Conservation (phyloP, 2,113 vertebrate genomes). For the Deroptyus accipitrinus region DNA sequence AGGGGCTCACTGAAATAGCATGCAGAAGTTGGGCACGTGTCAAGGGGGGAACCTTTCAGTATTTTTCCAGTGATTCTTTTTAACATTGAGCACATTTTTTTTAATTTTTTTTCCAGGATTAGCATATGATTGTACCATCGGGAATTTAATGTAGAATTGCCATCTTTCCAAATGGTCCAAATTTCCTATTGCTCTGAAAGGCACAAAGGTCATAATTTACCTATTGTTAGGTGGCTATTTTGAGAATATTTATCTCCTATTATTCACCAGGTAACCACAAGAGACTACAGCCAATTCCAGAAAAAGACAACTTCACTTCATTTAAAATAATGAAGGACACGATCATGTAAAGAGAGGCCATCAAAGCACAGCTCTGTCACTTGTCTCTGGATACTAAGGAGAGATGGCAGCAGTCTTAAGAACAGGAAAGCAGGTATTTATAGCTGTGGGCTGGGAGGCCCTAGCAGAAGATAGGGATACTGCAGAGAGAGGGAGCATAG, state of each 20-base stretch:
- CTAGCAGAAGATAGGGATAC: neutral
- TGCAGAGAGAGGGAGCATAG: neutral
- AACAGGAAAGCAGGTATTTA: neutral
- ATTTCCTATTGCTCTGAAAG: neutral
- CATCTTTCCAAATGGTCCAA: neutral
- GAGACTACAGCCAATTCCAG: neutral
- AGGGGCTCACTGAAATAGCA: neutral
- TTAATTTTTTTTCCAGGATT: neutral
- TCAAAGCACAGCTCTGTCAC: neutral
- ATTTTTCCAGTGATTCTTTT: neutral
- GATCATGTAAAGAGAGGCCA: neutral
- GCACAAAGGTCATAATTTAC: neutral
- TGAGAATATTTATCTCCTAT: neutral
- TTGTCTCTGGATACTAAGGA: neutral
- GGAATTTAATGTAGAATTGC: neutral
- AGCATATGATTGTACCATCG: neutral
- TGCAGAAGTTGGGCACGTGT: neutral
- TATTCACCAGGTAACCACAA: neutral
- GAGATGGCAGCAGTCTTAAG: neutral
- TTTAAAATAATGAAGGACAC: neutral
- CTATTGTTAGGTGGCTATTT: neutral
- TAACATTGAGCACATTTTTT: neutral
- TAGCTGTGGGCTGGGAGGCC: neutral
- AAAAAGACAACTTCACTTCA: neutral
- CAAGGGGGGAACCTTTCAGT: neutral